Percentiles rank a stretch among this genome's conserved stretches.
Evolutionary conservation across 2,888 invertebrate genomes (phyloP).

Genomic region (Vandiemenella viatica): DNA sequence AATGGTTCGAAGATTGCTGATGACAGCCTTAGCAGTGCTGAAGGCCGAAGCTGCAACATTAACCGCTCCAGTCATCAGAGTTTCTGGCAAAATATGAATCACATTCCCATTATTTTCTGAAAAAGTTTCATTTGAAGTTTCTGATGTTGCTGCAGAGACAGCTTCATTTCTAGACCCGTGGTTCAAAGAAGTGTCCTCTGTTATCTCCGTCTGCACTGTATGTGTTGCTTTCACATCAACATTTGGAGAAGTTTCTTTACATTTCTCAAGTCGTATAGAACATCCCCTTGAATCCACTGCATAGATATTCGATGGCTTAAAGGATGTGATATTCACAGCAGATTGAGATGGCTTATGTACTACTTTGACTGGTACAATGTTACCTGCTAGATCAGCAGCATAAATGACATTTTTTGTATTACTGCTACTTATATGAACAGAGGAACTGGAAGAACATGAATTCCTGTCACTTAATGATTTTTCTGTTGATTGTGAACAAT

Average conservation of each 20-base stretch:
- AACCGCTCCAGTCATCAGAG: conserved; percentile 29
- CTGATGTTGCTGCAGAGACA: not conserved
- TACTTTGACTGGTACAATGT: conserved; percentile 1
- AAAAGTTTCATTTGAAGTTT: not conserved
- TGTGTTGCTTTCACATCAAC: too few species aligned
- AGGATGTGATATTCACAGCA: too few species aligned
- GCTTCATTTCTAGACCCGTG: not conserved
- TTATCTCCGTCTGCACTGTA: too few species aligned
- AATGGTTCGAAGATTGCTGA: conserved; percentile 27
- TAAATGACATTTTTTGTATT: not conserved
- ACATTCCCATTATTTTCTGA: not conserved
- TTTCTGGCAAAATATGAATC: conserved; percentile 27
- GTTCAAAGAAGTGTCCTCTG: too few species aligned
- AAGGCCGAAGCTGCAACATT: conserved; percentile 31
- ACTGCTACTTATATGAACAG: too few species aligned
- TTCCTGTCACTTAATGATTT: too few species aligned
- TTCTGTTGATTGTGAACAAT: too few species aligned
- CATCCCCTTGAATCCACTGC: too few species aligned
- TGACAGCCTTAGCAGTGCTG: conserved; percentile 29
- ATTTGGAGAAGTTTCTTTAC: too few species aligned
- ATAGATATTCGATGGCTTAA: too few species aligned
- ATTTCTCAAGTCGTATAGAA: too few species aligned
- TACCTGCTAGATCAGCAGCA: conserved; percentile 4
- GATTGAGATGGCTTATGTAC: not conserved
- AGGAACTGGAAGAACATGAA: too few species aligned